These are phyloP conservation scores for Drosophila suboccidentalis DNA, from an alignment of 2,888 invertebrate genomes.

Conservation along the genomic window DNA sequence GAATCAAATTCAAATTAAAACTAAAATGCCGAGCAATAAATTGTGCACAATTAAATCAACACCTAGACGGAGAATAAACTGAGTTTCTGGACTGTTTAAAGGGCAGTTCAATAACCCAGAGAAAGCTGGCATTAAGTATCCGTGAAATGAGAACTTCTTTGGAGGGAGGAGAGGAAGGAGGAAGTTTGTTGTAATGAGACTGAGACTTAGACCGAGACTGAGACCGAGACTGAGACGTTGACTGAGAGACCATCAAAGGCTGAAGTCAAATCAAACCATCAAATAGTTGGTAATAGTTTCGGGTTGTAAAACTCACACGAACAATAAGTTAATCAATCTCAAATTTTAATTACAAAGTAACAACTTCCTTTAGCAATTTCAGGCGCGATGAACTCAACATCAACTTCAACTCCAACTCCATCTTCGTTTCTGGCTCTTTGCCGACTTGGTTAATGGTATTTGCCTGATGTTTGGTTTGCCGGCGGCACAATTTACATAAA, in stretches of 20 bases:
- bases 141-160: conserved; percentile 43
- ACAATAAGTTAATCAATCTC: conserved; percentile 83
- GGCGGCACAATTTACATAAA: conserved; percentile 75
- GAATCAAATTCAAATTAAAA: conserved; percentile 50
- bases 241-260: conserved; percentile 35
- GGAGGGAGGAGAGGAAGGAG: background rate
- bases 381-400: conserved; percentile 76
- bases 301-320: conserved; percentile 82
- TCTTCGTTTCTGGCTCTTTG: conserved; percentile 3
- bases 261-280: conserved; percentile 75
- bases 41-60: conserved; percentile 72
- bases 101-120: conserved; percentile 66
- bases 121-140: conserved; percentile 40
- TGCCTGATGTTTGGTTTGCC: conserved; percentile 29
- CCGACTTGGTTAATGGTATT: conserved; percentile 65
- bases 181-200: background rate
- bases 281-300: conserved; percentile 79
- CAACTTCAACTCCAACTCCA: conserved; percentile 2
- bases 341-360: conserved; percentile 82
- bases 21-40: conserved; percentile 65
- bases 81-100: conserved; percentile 45
- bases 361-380: conserved; percentile 82
- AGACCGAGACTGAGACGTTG: conserved; percentile 1
- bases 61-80: background rate
- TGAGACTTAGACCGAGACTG: conserved; percentile 4